Conservation (phyloP, 2,113 vertebrate species). For the Protobothrops mucrosquamatus region DNA sequence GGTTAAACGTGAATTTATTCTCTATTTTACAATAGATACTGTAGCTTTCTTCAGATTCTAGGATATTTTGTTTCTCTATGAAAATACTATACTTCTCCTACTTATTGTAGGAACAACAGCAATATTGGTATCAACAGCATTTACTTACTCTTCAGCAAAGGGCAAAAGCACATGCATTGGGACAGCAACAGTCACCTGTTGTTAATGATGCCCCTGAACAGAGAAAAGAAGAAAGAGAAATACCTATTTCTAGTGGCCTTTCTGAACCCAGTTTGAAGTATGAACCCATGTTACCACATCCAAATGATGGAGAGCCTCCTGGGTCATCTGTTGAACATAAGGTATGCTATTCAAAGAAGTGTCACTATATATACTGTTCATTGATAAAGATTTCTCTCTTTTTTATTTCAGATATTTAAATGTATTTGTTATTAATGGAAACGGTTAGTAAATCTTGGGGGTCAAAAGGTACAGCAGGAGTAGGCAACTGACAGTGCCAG, state of each 20-base stretch:
- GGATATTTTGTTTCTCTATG: neutral
- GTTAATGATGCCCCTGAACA: conserved; percentile 66
- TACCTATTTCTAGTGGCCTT: conserved; percentile 51
- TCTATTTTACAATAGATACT: neutral
- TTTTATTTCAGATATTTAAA: neutral
- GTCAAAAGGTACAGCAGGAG: neutral
- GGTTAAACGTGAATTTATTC: neutral
- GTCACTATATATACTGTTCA: neutral
- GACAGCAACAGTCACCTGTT: conserved; percentile 65
- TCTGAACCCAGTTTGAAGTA: conserved; percentile 69
- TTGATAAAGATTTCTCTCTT: neutral
- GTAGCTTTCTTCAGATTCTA: neutral
- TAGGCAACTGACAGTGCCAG: neutral
- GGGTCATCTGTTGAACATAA: conserved; percentile 80
- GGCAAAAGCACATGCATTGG: conserved; percentile 75
- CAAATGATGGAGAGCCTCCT: conserved; percentile 83
- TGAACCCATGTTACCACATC: conserved; percentile 76
- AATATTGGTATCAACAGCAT: conserved; percentile 96
- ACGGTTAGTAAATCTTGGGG: neutral
- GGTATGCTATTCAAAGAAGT: conserved; percentile 61
- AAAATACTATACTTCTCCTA: conserved; percentile 25
- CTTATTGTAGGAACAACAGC: conserved; percentile 84
- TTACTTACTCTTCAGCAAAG: conserved; percentile 86
- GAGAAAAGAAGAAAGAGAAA: conserved; percentile 60
- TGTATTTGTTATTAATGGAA: neutral